Conservation (phyloP, 2,888 invertebrate genomes). For the Himalopsyche japonica region DNA sequence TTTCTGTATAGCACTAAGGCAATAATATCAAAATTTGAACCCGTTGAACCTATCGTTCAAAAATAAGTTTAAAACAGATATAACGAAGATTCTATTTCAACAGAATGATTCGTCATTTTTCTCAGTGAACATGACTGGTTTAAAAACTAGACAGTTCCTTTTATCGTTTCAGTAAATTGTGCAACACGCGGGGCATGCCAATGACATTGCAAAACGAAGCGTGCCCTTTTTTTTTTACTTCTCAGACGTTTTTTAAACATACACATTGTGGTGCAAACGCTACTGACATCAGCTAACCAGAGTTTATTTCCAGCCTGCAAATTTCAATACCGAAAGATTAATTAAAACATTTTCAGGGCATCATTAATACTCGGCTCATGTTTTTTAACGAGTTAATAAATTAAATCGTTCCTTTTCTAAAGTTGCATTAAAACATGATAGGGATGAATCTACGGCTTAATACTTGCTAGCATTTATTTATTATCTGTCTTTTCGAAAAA, state of each 20-base stretch:
- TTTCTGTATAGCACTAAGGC: too few species aligned
- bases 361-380: neutral
- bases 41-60: neutral
- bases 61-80: neutral
- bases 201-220: slow-evolving; percentile 29
- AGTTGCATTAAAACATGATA: neutral
- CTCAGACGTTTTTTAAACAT: neutral
- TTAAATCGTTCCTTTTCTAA: neutral
- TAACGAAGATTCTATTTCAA: neutral
- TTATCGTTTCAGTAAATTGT: neutral
- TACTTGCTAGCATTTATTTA: too few species aligned
- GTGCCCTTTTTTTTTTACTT: slow-evolving; percentile 25
- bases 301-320: neutral
- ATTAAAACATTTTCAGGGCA: neutral
- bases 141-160: neutral
- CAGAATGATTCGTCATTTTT: neutral
- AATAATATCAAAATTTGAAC: too few species aligned
- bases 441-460: neutral
- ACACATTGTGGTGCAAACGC: neutral
- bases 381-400: neutral
- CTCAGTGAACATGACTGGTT: neutral
- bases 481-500: too few species aligned
- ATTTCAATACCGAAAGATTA: neutral
- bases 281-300: neutral
- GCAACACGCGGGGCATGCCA: slow-evolving; percentile 2